Percentiles rank a stretch among this genome's conserved stretches.
These are phyloP conservation scores for Mandrillus leucophaeus DNA, from an alignment of 2,113 vertebrate genomes.

Conservation along the genomic window DNA sequence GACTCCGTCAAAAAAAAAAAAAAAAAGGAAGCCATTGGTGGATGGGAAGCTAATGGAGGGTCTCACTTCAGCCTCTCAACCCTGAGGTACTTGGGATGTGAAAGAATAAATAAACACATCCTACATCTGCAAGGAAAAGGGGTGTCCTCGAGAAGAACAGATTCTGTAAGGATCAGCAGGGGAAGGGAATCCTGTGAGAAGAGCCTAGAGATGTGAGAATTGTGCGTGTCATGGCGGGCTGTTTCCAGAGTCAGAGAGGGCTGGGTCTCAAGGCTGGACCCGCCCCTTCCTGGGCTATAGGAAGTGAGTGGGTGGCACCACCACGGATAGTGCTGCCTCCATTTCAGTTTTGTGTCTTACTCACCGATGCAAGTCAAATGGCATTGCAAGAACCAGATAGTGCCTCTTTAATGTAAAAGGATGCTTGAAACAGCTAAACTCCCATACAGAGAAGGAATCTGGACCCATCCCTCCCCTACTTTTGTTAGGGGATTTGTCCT, in stretches of 20 bases:
- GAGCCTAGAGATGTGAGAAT: background rate
- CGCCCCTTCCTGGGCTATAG: background rate
- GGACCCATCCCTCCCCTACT: background rate
- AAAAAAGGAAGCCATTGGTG: background rate
- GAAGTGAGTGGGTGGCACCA: background rate
- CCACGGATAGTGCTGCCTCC: rapidly evolving
- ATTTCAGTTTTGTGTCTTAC: background rate
- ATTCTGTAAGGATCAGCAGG: background rate
- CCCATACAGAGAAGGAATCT: background rate
- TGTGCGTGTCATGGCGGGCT: background rate
- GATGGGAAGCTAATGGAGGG: background rate
- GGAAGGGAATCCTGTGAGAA: background rate
- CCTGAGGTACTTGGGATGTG: background rate
- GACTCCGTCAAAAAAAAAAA: too few relatives aligned
- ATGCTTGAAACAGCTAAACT: background rate
- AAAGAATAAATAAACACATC: background rate
- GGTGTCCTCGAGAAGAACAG: background rate
- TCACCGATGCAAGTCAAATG: background rate
- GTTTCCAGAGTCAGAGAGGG: background rate
- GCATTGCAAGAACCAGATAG: background rate
- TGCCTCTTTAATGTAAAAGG: background rate
- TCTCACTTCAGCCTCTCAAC: background rate
- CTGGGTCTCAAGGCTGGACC: background rate
- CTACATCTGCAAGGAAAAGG: background rate
- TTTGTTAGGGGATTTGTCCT: background rate